Conservation (phyloP, 2,797 vertebrate species). For the Agapornis canus region DNA sequence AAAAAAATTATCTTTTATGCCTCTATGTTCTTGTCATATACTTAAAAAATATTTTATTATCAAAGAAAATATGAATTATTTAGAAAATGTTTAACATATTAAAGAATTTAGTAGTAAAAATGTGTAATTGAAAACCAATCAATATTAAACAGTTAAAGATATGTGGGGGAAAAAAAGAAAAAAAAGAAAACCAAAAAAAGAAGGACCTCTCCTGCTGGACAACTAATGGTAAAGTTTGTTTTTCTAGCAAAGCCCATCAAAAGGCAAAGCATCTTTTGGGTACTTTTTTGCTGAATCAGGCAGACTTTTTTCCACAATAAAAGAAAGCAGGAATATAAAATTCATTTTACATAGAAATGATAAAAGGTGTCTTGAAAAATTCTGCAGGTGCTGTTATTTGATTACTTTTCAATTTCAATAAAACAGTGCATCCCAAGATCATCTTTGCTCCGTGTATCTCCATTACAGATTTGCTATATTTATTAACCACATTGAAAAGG, state of each 20-base stretch:
- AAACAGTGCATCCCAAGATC: not conserved
- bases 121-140: not conserved
- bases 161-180: not conserved
- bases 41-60: not conserved
- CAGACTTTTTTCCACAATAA: not conserved
- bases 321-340: not conserved
- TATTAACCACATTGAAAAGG: not conserved
- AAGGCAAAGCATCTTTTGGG: accelerated
- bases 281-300: not conserved
- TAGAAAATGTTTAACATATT: not conserved
- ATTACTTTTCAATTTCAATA: not conserved
- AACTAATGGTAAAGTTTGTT: not conserved
- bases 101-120: not conserved
- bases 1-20: not conserved
- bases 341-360: not conserved
- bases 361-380: not conserved
- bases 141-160: not conserved
- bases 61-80: not conserved
- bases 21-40: not conserved
- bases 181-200: not conserved
- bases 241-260: not conserved
- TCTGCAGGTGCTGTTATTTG: not conserved
- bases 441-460: not conserved
- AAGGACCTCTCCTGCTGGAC: not conserved
- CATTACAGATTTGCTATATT: not conserved